phyloP scores from a whole-genome alignment of 2,113 vertebrate genomes.

The Daubentonia madagascariensis region DNA sequence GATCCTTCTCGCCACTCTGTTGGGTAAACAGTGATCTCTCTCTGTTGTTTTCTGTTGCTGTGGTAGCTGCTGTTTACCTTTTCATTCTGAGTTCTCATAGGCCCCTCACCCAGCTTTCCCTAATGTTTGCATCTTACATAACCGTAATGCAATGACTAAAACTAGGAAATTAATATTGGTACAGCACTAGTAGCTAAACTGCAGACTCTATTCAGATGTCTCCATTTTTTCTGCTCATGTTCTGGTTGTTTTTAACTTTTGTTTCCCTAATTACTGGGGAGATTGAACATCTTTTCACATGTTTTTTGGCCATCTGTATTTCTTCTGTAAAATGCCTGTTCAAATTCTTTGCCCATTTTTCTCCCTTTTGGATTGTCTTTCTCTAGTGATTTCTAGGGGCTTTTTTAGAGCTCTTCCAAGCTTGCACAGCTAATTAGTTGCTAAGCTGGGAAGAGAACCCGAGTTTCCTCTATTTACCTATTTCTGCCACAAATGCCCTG shows the following conservation, averaged over 20 bases:
- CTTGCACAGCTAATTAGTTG: background rate
- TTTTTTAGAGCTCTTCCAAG: background rate
- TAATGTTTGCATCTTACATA: background rate
- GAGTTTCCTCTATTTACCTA: background rate
- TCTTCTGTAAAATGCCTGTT: conserved; percentile 41
- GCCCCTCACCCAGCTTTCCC: background rate
- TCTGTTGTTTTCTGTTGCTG: background rate
- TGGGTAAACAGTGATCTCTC: background rate
- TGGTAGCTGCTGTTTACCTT: background rate
- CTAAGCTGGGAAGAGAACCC: background rate
- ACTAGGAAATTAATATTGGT: background rate
- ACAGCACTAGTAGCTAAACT: background rate
- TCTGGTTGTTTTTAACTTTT: background rate
- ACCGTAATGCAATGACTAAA: background rate
- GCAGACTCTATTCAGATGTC: background rate
- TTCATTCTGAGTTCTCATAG: background rate
- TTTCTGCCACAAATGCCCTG: rapidly evolving
- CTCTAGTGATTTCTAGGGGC: background rate
- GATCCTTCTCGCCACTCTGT: background rate
- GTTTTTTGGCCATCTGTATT: conserved; percentile 46
- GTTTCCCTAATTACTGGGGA: background rate
- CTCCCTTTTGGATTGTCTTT: background rate
- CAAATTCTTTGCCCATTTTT: conserved; percentile 15
- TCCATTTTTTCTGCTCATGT: background rate
- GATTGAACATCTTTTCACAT: background rate